These are phyloP conservation scores for Sesamia nonagrioides DNA, from an alignment of 1,140 invertebrate genomes.

Conservation along the genomic window DNA sequence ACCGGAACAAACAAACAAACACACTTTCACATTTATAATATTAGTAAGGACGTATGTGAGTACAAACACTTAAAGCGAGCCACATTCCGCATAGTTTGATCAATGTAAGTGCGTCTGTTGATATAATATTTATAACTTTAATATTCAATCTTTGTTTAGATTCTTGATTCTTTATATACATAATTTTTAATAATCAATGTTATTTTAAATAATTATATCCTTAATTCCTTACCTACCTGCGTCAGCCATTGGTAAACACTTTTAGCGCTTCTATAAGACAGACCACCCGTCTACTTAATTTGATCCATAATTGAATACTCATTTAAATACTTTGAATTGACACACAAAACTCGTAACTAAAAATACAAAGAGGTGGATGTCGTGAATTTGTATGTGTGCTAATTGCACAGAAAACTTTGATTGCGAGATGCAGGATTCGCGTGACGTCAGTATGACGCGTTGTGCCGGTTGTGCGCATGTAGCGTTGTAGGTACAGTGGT, in stretches of 20 bases:
- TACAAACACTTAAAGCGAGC: not conserved
- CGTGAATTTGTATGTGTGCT: too few relatives aligned
- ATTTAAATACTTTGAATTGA: too few relatives aligned
- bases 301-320: not conserved
- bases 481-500: too few relatives aligned
- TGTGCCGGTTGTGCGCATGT: too few relatives aligned
- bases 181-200: not conserved
- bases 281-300: not conserved
- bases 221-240: not conserved
- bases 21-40: too few relatives aligned
- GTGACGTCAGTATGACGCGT: too few relatives aligned
- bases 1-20: too few relatives aligned
- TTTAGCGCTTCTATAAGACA: not conserved
- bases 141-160: not conserved
- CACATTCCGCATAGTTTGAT: not conserved
- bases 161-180: not conserved
- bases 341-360: not conserved
- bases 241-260: not conserved
- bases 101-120: conserved; percentile 11
- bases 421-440: too few relatives aligned
- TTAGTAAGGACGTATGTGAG: too few relatives aligned
- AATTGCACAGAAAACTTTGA: too few relatives aligned
- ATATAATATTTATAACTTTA: not conserved
- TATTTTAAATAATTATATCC: not conserved
- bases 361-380: too few relatives aligned